Percentiles rank a stretch among this genome's conserved stretches.
These are phyloP conservation scores for Oscheius sp. DNA, from an alignment of 1,140 invertebrate species.

Conservation along the genomic window DNA sequence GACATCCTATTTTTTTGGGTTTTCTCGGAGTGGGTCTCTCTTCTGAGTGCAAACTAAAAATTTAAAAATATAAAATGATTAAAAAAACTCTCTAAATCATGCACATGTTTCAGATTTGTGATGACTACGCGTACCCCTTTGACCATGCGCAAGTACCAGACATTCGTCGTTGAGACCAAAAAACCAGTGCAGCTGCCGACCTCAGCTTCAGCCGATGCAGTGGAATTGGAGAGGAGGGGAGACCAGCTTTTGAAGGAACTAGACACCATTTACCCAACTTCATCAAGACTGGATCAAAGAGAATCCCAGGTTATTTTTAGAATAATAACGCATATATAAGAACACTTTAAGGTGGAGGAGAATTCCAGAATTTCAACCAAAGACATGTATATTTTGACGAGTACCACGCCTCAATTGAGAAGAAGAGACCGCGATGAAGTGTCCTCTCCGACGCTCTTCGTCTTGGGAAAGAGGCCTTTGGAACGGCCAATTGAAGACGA, in stretches of 20 bases:
- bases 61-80: neutral
- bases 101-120: slow-evolving; percentile 10
- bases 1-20: no score
- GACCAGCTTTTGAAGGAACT: neutral
- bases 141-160: slow-evolving; percentile 23
- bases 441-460: slow-evolving; percentile 9
- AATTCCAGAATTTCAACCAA: neutral
- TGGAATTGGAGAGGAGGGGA: slow-evolving; percentile 5
- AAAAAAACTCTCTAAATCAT: no score
- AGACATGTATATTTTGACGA: neutral
- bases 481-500: slow-evolving; percentile 10
- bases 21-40: neutral
- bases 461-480: slow-evolving; percentile 14
- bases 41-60: neutral
- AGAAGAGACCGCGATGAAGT: neutral
- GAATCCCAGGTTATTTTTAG: slow-evolving; percentile 16
- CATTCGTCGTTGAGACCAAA: slow-evolving; percentile 24
- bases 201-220: slow-evolving; percentile 8
- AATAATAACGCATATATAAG: neutral
- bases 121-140: slow-evolving; percentile 18
- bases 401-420: neutral
- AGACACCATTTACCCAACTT: slow-evolving; percentile 16
- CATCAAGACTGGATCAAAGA: neutral
- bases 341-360: neutral
- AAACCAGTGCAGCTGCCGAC: neutral